Base-by-base conservation (phyloP, 1,140 invertebrate genomes). In the Batillaria attramentaria region DNA sequence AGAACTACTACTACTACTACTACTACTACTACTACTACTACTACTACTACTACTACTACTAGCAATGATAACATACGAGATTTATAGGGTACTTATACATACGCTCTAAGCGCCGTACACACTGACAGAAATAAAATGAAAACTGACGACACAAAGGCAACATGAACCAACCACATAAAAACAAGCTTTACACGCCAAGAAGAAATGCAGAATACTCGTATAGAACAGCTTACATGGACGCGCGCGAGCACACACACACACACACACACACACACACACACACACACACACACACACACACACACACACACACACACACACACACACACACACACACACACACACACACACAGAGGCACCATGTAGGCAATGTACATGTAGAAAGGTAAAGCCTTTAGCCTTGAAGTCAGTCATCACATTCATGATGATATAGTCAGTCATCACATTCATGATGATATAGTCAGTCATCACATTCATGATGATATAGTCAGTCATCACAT, bases 261-360 rank as follows among this genome's bases (percentile, higher is more conserved):
- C 69, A 72, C 2, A 43, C 69, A 46, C 69, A 20, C 43, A 72
- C 70, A 33, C 43, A 72, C 46, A 31, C 42, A 72, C 46, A 50
- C 46, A 50, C 46, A 43, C 43, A 33, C 43, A 18, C 70, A 72
- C 43, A 20, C 16, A 54, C 70, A 31, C 70, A 72, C 4, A 28
- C 41, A 72, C 70, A 8, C 43, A 35, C n/a, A 31, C 43, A 72
- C 69, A 6, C 43, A n/a, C 37, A 33, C 37, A 28, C 37, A 28
- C 13, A 54, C 42, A 33, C 43, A 72, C 43, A 39, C 69, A 42
- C 70, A 13, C 70, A 54, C 31, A 46, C 0, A n/a, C 6, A 13
- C 31, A 66, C 16, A 66, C 62, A 66, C 31, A n/a, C 28, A 66
- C 62, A 35, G 4, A 66, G 2, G 33, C 62, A 66, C 31, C 13